A percentile compares a stretch with the other conserved stretches of the same genome.
Evolutionary conservation across 2,888 invertebrate genomes (phyloP).

Genomic region (Plebejus anna): DNA sequence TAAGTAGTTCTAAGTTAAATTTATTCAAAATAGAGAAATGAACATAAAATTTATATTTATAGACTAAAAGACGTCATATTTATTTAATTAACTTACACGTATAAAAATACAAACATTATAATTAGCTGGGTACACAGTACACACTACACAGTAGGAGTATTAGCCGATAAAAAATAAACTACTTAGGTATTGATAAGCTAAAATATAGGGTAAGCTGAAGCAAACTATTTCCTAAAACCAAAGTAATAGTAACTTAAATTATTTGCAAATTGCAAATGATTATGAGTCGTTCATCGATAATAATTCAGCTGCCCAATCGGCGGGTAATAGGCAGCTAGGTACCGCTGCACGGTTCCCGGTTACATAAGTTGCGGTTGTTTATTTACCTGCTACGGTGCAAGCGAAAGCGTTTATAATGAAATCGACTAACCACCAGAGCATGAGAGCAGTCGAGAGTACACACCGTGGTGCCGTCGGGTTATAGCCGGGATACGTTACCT

Average conservation of each 20-base stretch:
- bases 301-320: neutral
- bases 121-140: neutral
- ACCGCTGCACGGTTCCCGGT: neutral
- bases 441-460: slow-evolving; percentile 74
- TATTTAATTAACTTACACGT: neutral
- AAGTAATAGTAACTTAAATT: neutral
- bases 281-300: neutral
- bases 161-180: neutral
- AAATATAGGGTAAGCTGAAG: neutral
- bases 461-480: slow-evolving; percentile 48
- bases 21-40: neutral
- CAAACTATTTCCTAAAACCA: neutral
- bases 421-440: slow-evolving; percentile 70
- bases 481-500: slow-evolving; percentile 53
- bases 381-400: slow-evolving; percentile 29
- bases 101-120: neutral
- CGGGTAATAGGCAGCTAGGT: neutral
- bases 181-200: neutral
- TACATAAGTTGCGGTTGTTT: slow-evolving; percentile 22
- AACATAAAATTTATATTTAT: neutral
- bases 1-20: neutral
- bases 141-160: neutral
- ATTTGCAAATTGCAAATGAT: slow-evolving; percentile 2
- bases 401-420: slow-evolving; percentile 36
- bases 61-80: neutral